Base-by-base conservation (phyloP, 2,797 vertebrate species). In the Pogoniulus pusillus region DNA sequence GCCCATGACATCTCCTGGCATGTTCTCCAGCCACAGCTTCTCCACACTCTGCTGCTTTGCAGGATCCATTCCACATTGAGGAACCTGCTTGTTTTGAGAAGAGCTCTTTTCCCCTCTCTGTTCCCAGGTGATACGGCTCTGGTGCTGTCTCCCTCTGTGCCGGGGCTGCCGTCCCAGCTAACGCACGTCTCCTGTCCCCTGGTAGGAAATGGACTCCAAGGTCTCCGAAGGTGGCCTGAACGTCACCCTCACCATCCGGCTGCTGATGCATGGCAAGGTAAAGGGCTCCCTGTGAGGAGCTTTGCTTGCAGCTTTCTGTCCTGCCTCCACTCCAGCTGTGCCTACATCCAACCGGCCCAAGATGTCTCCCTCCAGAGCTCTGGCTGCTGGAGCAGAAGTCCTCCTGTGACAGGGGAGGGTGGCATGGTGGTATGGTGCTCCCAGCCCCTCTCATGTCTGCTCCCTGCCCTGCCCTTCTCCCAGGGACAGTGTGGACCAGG, bases 191-290 rank as follows among this genome's bases (percentile, higher is more conserved):
- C 86, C 96, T 29, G 10, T 93, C 91, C 83, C 95, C 93, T 32
- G 39, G 96, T 91, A 96, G 90, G 97, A 96, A 96, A 99, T 99
- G 99, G 99, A 99, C 92, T 98, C 98, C 49, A 99, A 99, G 97
- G 98, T 99, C 93, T 98, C 99, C 1, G 99, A 99, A 96, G 98
- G 99, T 0, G 99, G 99, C 69, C 98, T 99, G 95, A 99, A 99
- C 10, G 99, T 99, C 96, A 99, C 99, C 68, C 98, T 99, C 75
- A 99, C 99, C 89, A 99, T 99, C 95, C 98, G 98, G 78, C 98
- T 98, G 86, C 97, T 98, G 93, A 99, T 98, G 98, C 98, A 99
- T 0, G 98, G 98, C 89, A 98, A 98, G 97, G 98, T 99, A 92
- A 94, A 58, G 22, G 16, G 16, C n/a, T 75, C 45, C 32, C 3